A percentile compares a stretch with the other conserved stretches of the same genome.
Conservation (phyloP, 2,113 vertebrate genomes). For the Protobothrops flavoviridis region DNA sequence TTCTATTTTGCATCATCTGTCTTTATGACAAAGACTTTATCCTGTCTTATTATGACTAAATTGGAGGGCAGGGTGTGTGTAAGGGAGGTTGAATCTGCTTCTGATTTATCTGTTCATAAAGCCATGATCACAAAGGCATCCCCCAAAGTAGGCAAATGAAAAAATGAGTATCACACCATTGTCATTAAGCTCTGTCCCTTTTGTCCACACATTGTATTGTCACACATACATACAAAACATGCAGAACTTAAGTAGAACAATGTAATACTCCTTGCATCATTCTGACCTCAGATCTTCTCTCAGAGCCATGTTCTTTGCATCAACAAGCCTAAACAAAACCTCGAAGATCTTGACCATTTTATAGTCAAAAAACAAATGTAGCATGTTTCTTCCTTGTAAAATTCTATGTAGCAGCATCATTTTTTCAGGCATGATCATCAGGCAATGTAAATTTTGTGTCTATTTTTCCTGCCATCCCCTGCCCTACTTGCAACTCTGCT, state of each 20-base stretch:
- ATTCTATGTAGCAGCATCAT: not conserved
- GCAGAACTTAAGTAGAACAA: not conserved
- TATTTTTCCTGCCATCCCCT: not conserved
- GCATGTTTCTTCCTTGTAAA: not conserved
- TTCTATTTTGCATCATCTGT: not conserved
- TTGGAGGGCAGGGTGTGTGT: not conserved
- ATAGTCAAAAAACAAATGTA: not conserved
- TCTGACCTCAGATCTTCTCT: not conserved
- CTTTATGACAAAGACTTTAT: not conserved
- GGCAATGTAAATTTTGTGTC: not conserved
- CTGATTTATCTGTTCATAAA: not conserved
- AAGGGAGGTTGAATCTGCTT: not conserved
- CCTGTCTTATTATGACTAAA: not conserved
- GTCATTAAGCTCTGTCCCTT: not conserved
- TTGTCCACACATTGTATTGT: not conserved
- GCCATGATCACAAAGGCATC: not conserved
- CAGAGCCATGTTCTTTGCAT: not conserved
- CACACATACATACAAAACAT: not conserved
- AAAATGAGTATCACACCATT: not conserved
- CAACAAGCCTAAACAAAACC: not conserved
- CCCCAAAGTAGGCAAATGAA: not conserved
- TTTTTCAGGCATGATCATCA: not conserved
- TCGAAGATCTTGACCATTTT: not conserved
- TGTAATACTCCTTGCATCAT: not conserved
- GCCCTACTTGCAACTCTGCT: not conserved